A percentile compares a stretch with the other conserved stretches of the same genome.
phyloP scores from a whole-genome alignment of 2,113 vertebrate species.

The Todiramphus saurophagus region DNA sequence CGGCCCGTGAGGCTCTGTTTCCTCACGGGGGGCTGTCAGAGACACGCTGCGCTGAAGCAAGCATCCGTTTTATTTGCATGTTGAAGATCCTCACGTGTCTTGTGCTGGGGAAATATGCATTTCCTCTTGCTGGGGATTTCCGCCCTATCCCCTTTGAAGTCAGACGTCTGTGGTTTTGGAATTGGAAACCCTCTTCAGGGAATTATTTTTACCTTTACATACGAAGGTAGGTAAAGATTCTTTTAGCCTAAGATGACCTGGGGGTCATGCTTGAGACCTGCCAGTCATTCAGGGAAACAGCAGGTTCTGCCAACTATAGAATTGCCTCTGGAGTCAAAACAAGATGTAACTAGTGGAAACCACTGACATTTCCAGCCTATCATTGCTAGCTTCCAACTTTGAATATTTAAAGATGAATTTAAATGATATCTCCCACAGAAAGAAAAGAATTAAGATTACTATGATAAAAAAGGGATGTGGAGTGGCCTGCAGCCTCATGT shows the following conservation, averaged over 20 bases:
- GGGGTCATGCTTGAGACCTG: not conserved
- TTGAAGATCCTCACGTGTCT: not conserved
- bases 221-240: not conserved
- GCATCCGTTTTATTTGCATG: not conserved
- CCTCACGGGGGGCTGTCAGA: accelerated
- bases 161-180: not conserved
- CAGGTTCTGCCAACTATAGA: not conserved
- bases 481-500: accelerated
- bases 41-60: not conserved
- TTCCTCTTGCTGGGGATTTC: not conserved
- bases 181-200: not conserved
- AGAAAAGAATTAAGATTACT: not conserved
- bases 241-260: not conserved
- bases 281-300: not conserved
- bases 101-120: not conserved
- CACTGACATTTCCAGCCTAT: not conserved
- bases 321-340: not conserved
- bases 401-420: not conserved
- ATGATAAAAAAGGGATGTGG: not conserved
- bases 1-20: not conserved
- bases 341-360: not conserved
- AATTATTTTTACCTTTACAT: not conserved
- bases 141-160: not conserved
- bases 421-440: not conserved
- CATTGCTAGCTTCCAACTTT: not conserved